Percentiles rank a stretch among this genome's conserved stretches.
phyloP scores from a whole-genome alignment of 2,113 vertebrate species.

The Halcyon malimbica region DNA sequence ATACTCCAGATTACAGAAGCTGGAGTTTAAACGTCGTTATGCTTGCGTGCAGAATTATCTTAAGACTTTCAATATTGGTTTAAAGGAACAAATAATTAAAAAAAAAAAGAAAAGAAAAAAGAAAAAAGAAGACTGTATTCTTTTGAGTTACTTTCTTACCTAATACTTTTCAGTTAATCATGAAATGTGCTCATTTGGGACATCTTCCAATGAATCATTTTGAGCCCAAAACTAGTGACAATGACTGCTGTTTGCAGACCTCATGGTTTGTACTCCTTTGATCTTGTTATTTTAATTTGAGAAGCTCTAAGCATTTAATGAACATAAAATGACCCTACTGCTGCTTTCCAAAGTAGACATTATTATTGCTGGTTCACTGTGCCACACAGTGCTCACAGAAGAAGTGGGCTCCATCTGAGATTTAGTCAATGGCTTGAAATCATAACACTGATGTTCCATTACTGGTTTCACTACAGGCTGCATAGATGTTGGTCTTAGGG shows the following conservation, averaged over 20 bases:
- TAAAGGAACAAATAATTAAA: neutral
- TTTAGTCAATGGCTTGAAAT: neutral
- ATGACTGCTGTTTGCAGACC: neutral
- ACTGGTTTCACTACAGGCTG: neutral
- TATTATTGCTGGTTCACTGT: neutral
- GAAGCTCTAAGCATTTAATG: neutral
- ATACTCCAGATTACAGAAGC: neutral
- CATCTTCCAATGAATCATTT: neutral
- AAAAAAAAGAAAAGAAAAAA: neutral
- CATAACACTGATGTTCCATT: neutral
- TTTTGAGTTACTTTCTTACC: neutral
- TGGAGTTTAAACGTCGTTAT: neutral
- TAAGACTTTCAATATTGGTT: neutral
- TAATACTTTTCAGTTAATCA: neutral
- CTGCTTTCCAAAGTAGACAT: neutral
- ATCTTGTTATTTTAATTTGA: neutral
- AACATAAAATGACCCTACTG: neutral
- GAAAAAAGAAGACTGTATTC: neutral
- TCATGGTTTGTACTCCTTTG: neutral
- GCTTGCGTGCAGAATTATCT: neutral
- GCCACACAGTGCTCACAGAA: neutral
- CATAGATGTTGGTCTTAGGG: neutral
- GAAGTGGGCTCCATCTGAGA: neutral
- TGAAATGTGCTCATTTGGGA: neutral
- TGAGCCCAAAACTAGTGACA: neutral